Percentiles rank a stretch among this genome's conserved stretches.
phyloP scores from a whole-genome alignment of 2,888 invertebrate species.

The Epicampocera succincta region DNA sequence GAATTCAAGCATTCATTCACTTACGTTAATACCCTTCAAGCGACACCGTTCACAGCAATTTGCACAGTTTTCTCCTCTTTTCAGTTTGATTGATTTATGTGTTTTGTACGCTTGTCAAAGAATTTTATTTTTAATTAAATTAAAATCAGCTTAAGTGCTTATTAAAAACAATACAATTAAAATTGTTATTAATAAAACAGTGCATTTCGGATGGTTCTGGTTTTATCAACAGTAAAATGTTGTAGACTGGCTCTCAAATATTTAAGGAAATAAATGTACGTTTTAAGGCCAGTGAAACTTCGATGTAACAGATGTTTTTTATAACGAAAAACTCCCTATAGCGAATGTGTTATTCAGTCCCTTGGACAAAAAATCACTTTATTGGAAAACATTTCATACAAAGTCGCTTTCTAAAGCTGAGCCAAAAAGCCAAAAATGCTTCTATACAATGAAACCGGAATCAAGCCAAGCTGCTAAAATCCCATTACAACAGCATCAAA shows the following conservation, averaged over 20 bases:
- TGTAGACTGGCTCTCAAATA: neutral
- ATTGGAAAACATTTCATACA: too few species aligned
- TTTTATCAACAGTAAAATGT: neutral
- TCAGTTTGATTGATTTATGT: constrained; percentile 53
- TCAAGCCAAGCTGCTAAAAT: too few species aligned
- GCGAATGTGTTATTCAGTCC: too few species aligned
- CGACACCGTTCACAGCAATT: neutral
- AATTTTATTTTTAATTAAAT: constrained; percentile 50
- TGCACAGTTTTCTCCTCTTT: neutral
- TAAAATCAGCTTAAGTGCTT: constrained; percentile 65
- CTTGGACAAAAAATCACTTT: too few species aligned
- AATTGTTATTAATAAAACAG: constrained; percentile 47
- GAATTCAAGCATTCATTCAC: too few species aligned
- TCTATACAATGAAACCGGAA: too few species aligned
- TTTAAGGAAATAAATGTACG: neutral
- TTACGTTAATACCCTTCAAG: constrained; percentile 9
- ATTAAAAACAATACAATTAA: constrained; percentile 53
- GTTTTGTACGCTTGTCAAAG: neutral
- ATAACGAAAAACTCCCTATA: too few species aligned
- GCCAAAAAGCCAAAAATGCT: too few species aligned
- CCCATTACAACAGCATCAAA: too few species aligned
- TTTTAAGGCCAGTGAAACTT: too few species aligned
- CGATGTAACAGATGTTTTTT: too few species aligned
- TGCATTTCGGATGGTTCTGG: constrained; percentile 7
- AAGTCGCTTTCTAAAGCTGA: too few species aligned